phyloP scores from a whole-genome alignment of 2,888 invertebrate genomes.

The Xylota sylvarum region DNA sequence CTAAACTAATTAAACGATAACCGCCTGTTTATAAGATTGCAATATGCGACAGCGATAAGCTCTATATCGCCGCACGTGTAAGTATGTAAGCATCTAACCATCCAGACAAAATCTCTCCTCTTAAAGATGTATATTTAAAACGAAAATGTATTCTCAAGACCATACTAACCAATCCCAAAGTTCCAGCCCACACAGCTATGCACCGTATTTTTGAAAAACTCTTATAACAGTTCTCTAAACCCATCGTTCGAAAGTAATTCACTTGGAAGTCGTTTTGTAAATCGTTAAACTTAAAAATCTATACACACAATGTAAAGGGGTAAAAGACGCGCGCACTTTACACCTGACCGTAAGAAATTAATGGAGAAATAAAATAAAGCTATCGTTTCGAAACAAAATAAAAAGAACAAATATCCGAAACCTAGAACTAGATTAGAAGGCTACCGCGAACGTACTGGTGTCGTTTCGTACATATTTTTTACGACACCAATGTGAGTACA shows the following conservation, averaged over 20 bases:
- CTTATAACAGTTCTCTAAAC: constrained; percentile 24
- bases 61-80: constrained; percentile 1
- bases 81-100: too few species aligned
- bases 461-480: constrained; percentile 55
- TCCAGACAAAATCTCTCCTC: neutral
- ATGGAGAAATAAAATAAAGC: constrained; percentile 4
- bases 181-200: constrained; percentile 60
- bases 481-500: constrained; percentile 25
- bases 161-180: constrained; percentile 62
- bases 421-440: constrained; percentile 49
- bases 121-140: neutral
- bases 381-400: constrained; percentile 4
- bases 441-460: constrained; percentile 42
- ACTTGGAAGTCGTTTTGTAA: constrained; percentile 6
- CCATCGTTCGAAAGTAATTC: constrained; percentile 35
- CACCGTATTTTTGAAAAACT: constrained; percentile 63
- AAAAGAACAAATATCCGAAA: constrained; percentile 22
- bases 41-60: constrained; percentile 5
- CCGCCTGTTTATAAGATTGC: neutral
- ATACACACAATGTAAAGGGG: constrained; percentile 6
- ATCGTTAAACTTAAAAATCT: constrained; percentile 43
- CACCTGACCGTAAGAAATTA: constrained; percentile 3
- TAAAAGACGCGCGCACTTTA: constrained; percentile 24
- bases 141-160: neutral
- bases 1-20: constrained; percentile 31